Percentiles rank a stretch among this genome's conserved stretches.
phyloP scores from a whole-genome alignment of 2,888 invertebrate species.

The Marasmarcha lunaedactyla region DNA sequence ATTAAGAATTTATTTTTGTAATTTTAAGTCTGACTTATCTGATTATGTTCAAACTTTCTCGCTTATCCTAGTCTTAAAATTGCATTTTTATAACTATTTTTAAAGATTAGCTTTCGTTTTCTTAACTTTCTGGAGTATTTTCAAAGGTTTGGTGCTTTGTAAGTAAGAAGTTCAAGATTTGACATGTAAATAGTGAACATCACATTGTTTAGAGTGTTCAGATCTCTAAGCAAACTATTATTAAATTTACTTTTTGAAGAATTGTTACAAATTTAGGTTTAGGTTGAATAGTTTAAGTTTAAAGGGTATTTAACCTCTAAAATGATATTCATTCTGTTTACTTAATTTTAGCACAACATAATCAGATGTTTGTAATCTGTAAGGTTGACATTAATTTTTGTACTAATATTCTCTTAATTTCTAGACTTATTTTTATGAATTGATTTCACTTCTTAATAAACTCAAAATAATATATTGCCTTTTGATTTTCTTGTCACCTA shows the following conservation, averaged over 20 bases:
- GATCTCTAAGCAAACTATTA: not conserved
- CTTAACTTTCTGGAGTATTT: too few species aligned
- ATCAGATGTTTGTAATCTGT: not conserved
- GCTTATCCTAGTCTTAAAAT: not conserved
- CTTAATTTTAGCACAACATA: not conserved
- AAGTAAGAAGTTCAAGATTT: too few species aligned
- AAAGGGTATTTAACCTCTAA: not conserved
- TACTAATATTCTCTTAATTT: not conserved
- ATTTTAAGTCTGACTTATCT: not conserved
- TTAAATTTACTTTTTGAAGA: not conserved
- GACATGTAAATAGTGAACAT: not conserved
- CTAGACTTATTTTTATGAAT: constrained; percentile 1
- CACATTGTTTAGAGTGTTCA: not conserved
- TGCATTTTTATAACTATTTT: too few species aligned
- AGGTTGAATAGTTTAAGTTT: not conserved
- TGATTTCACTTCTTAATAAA: constrained; percentile 1
- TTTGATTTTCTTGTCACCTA: too few species aligned
- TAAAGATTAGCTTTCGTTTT: too few species aligned
- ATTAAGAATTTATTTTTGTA: not conserved
- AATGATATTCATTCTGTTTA: not conserved
- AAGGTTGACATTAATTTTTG: not conserved
- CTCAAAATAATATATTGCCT: not conserved
- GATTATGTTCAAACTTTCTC: not conserved
- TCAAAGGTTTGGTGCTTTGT: too few species aligned
- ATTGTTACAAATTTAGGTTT: not conserved